Evolutionary conservation across 1,140 invertebrate genomes (phyloP).

Genomic region (Dreissena polymorpha): DNA sequence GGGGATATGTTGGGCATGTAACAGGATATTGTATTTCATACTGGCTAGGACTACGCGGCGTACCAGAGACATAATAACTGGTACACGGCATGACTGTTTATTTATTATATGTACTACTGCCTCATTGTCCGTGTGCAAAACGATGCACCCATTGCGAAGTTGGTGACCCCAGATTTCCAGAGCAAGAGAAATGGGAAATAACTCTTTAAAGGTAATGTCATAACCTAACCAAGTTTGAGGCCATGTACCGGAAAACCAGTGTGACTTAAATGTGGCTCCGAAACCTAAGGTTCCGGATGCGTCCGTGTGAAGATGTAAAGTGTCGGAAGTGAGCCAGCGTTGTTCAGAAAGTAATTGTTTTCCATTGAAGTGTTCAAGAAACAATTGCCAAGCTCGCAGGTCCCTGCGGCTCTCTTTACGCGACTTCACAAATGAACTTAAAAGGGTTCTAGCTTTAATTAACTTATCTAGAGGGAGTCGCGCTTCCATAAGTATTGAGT

Average conservation of each 20-base stretch:
- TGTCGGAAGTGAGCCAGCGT: constrained; percentile 16
- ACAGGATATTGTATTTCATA: constrained; percentile 53
- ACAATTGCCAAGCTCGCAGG: constrained; percentile 28
- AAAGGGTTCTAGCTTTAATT: neutral
- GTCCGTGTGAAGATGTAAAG: constrained; percentile 46
- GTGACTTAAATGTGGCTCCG: constrained; percentile 26
- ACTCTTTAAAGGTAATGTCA: constrained; percentile 36
- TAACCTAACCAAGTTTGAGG: neutral
- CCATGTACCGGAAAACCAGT: constrained; percentile 47
- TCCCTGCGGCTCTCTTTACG: constrained; percentile 30
- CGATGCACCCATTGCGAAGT: constrained; percentile 14
- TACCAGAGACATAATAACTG: constrained; percentile 46
- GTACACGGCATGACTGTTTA: constrained; percentile 22
- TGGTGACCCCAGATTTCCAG: constrained; percentile 38
- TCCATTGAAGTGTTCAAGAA: constrained; percentile 48
- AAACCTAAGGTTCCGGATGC: constrained; percentile 31
- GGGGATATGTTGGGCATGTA: constrained; percentile 49
- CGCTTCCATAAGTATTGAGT: constrained; percentile 11
- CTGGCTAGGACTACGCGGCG: constrained; percentile 22
- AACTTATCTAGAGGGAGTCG: constrained; percentile 23
- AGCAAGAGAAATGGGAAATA: constrained; percentile 44
- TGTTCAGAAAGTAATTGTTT: constrained; percentile 32
- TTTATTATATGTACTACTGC: constrained; percentile 56
- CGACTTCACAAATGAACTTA: no score
- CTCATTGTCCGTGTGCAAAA: constrained; percentile 47